Percentiles rank a stretch among this genome's conserved stretches.
These are phyloP conservation scores for Danio albolineatus DNA, from an alignment of 2,797 vertebrate species.

Conservation along the genomic window DNA sequence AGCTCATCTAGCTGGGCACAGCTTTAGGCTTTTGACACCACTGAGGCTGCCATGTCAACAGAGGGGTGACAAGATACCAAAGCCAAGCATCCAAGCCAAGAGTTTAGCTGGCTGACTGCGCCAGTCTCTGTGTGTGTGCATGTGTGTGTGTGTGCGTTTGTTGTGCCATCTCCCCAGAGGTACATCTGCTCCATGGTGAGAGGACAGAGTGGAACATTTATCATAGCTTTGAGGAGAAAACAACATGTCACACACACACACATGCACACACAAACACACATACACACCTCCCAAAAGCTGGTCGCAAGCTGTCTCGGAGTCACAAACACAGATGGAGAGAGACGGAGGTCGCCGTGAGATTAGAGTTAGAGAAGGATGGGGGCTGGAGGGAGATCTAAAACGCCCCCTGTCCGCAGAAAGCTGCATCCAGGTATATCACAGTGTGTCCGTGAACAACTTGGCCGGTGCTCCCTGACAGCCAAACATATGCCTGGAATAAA, in stretches of 20 bases:
- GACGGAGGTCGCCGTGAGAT: conserved; percentile 31
- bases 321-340: conserved; percentile 49
- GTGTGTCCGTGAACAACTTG: conserved; percentile 22
- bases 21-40: conserved; percentile 49
- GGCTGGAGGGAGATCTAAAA: conserved; percentile 29
- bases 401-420: conserved; percentile 13
- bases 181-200: conserved; percentile 52
- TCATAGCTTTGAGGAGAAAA: conserved; percentile 55
- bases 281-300: conserved; percentile 34
- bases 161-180: conserved; percentile 47
- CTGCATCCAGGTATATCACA: conserved; percentile 11
- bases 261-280: conserved; percentile 25
- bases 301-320: conserved; percentile 42
- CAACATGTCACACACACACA: conserved; percentile 25
- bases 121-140: conserved; percentile 32
- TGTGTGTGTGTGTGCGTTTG: conserved; percentile 28
- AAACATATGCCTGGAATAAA: conserved; percentile 38
- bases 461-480: conserved; percentile 21
- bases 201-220: conserved; percentile 56
- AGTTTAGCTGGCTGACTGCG: conserved; percentile 45
- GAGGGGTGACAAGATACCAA: conserved; percentile 40
- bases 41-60: conserved; percentile 52
- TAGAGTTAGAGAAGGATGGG: conserved; percentile 44
- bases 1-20: conserved; percentile 37
- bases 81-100: conserved; percentile 49